A percentile compares a stretch with the other conserved stretches of the same genome.
These are phyloP conservation scores for Oceanodroma tethys DNA, from an alignment of 2,113 vertebrate species.

Conservation along the genomic window DNA sequence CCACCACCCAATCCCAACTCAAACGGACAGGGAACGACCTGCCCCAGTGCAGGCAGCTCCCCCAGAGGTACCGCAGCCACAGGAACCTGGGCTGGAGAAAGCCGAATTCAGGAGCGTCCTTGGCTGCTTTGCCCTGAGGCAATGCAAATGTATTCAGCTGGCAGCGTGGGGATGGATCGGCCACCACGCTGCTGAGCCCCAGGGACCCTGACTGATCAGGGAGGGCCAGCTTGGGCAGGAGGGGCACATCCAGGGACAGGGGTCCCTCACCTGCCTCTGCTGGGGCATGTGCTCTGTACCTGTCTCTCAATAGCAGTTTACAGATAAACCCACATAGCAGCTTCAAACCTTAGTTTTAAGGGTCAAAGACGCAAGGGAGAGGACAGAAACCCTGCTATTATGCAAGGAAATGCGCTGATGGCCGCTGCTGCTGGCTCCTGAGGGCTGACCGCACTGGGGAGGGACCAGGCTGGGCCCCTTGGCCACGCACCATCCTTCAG, in stretches of 20 bases:
- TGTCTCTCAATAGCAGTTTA: neutral
- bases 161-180: neutral
- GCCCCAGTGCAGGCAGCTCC: neutral
- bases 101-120: neutral
- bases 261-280: neutral
- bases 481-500: conserved; percentile 85
- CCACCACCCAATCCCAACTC: neutral
- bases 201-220: neutral
- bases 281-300: neutral
- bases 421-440: rapidly evolving
- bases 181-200: rapidly evolving
- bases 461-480: neutral
- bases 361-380: neutral
- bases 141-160: rapidly evolving
- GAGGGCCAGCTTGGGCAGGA: neutral
- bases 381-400: neutral
- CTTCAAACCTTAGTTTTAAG: neutral
- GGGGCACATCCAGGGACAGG: neutral
- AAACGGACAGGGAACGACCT: rapidly evolving
- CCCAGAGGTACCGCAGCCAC: neutral
- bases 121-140: neutral
- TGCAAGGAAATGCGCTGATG: rapidly evolving
- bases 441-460: rapidly evolving
- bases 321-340: neutral
- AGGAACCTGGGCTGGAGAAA: neutral